Percentiles rank a stretch among this genome's conserved stretches.
Conservation (phyloP, 1,140 invertebrate genomes). For the Thalassaphorura encarpata region DNA sequence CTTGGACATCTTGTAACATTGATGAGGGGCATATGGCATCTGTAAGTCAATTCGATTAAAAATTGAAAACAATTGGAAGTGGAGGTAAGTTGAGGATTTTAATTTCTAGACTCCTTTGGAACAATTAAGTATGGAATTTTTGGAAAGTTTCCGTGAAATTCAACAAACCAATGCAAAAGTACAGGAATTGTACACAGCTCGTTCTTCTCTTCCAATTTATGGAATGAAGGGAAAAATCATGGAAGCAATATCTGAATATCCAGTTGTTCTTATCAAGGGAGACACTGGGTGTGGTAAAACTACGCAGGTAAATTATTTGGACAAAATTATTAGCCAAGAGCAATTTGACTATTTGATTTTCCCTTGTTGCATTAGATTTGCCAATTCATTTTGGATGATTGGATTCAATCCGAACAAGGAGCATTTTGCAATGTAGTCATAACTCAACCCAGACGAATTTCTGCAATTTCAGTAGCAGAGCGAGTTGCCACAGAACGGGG, state of each 20-base stretch:
- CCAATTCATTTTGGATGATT: slow-evolving; percentile 94
- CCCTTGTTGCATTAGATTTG: too few species aligned
- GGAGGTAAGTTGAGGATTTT: not conserved
- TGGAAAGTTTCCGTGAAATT: slow-evolving; percentile 50
- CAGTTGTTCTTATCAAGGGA: slow-evolving; percentile 77
- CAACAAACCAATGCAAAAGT: slow-evolving; percentile 50
- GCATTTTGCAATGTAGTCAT: slow-evolving; percentile 78
- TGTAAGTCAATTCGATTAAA: slow-evolving; percentile 37
- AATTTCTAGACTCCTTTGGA: slow-evolving; percentile 55
- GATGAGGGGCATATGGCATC: slow-evolving; percentile 81
- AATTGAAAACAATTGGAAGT: not conserved
- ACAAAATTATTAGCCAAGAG: not conserved
- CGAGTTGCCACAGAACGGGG: not conserved
- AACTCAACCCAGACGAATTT: slow-evolving; percentile 84
- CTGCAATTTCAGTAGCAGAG: not conserved
- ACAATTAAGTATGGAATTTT: slow-evolving; percentile 65
- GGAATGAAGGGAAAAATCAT: slow-evolving; percentile 63
- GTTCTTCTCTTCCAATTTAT: slow-evolving; percentile 65
- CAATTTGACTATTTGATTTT: not conserved
- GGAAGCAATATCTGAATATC: slow-evolving; percentile 70
- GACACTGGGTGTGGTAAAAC: slow-evolving; percentile 83
- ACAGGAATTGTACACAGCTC: slow-evolving; percentile 54
- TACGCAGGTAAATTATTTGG: slow-evolving; percentile 43
- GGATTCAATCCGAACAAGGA: slow-evolving; percentile 70
- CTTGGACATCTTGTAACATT: slow-evolving; percentile 89